Base-by-base conservation (phyloP, 2,888 invertebrate genomes). In the Protonemura montana region DNA sequence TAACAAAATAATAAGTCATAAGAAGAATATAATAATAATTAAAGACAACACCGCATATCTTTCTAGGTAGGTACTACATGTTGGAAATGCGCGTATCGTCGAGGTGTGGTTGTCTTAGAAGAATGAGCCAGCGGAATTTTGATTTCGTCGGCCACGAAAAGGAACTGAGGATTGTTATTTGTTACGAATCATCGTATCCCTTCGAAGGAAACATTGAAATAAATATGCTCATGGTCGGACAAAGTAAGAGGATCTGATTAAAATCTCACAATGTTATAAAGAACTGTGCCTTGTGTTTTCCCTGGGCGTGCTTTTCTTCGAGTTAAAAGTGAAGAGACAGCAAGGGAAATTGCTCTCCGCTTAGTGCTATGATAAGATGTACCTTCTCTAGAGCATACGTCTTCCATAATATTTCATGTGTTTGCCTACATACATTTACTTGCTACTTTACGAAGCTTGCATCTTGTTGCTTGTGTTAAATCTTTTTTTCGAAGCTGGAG, bases 41-140 rank as follows among this genome's bases (percentile, higher is more conserved):
- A 27, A 81, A 81, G 78, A 28, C 78, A 78, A 78, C 78, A 78
- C 78, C 26, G 28, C 78, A 78, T 78, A 59, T 59, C 59, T 13
- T 59, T 59, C 59, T 59, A 78, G 78, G 78, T 25, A 78, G 78
- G 78, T 77, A 77, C 28, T 35, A 3, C 25, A 3, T 3, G n/a
- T 6, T 3, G 78, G 10, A 28, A 78, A 28, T 78, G 28, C 27
- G n/a, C 1, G 10, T 2, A 29, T 6, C 30, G 6, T 27, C 6
- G 7, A 81, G 81, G 81, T 81, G 81, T 28, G 81, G 81, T n/a
- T 29, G 28, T 81, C 81, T 30, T 5, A 30, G 81, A 81, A 81
- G 81, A 81, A 81, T 81, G 81, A 81, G 81, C 81, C 29, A 29
- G 81, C 81, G 81, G 81, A 81, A 81, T 81, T 81, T 81, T 13